Percentiles rank a stretch among this genome's conserved stretches.
These are phyloP conservation scores for Aphelenchoides besseyi DNA, from an alignment of 1,140 invertebrate species.

Conservation along the genomic window DNA sequence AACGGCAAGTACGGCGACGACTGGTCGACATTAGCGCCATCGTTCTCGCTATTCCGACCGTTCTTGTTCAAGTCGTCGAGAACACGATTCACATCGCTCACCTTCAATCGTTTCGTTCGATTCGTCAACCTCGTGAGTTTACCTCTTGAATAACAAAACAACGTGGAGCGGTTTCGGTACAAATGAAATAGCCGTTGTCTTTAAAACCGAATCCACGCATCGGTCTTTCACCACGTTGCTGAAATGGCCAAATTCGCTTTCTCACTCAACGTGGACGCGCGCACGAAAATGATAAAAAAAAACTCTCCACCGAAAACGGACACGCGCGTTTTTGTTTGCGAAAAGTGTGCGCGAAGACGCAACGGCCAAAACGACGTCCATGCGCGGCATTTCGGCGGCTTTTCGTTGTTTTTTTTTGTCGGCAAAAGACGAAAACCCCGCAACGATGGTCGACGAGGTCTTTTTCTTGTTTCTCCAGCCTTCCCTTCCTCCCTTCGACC, in stretches of 20 bases:
- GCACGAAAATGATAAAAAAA: neutral
- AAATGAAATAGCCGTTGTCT: slow-evolving; percentile 17
- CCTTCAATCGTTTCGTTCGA: neutral
- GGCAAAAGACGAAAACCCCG: neutral
- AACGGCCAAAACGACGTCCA: neutral
- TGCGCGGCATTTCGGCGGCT: neutral
- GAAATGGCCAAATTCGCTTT: neutral
- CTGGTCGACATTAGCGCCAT: neutral
- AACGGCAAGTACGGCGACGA: slow-evolving; percentile 20
- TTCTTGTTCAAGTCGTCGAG: slow-evolving; percentile 19
- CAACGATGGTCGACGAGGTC: neutral
- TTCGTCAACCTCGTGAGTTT: neutral
- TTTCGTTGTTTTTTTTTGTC: neutral
- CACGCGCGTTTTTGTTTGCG: neutral
- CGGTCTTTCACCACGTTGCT: neutral
- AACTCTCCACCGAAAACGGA: neutral
- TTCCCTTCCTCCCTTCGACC: neutral
- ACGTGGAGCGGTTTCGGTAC: slow-evolving; percentile 15
- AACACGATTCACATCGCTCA: slow-evolving; percentile 15
- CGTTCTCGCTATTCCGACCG: slow-evolving; percentile 1
- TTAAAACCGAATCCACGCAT: slow-evolving; percentile 22
- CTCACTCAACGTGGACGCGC: neutral
- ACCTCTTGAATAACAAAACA: slow-evolving; percentile 23
- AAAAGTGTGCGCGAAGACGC: too few species aligned
- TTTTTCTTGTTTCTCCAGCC: neutral